A percentile compares a stretch with the other conserved stretches of the same genome.
Conservation (phyloP, 2,888 invertebrate species). For the Polydrusus tereticollis region DNA sequence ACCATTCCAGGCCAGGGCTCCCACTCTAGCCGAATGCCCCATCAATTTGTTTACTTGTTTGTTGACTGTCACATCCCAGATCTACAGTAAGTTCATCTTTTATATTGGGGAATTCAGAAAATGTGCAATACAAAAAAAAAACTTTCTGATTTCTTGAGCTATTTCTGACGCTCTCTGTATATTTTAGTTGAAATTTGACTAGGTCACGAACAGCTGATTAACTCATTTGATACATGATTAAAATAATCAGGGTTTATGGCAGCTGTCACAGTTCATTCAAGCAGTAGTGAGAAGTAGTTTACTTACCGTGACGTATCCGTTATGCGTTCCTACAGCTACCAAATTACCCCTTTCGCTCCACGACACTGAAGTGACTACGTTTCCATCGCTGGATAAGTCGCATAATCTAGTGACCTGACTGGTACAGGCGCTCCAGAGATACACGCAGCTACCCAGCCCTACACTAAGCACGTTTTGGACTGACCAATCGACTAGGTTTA, state of each 20-base stretch:
- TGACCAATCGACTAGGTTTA: slow-evolving; percentile 99
- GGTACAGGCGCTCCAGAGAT: slow-evolving; percentile 99
- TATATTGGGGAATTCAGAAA: background rate
- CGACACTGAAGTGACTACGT: slow-evolving; percentile 97
- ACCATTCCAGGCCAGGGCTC: slow-evolving; percentile 98
- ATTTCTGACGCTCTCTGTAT: too few species aligned
- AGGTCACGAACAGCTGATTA: too few species aligned
- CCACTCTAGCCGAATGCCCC: slow-evolving; percentile 93
- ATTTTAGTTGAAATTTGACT: too few species aligned
- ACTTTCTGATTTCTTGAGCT: too few species aligned
- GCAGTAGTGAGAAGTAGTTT: too few species aligned
- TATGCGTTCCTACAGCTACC: slow-evolving; percentile 98
- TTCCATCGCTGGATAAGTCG: slow-evolving; percentile 92
- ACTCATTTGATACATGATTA: too few species aligned
- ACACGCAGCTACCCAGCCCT: slow-evolving; percentile 97
- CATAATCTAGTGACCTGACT: slow-evolving; percentile 96
- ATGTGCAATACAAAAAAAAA: too few species aligned
- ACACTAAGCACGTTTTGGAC: slow-evolving; percentile 98
- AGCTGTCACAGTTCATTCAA: too few species aligned
- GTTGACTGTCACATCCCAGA: slow-evolving; percentile 95
- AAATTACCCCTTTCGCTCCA: slow-evolving; percentile 98
- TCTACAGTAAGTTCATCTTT: slow-evolving; percentile 9
- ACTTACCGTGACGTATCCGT: slow-evolving; percentile 86
- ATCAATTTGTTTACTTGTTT: slow-evolving; percentile 92
- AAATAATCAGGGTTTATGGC: too few species aligned